Base-by-base conservation (phyloP, 1,140 invertebrate species). In the Melanaphis sacchari region DNA sequence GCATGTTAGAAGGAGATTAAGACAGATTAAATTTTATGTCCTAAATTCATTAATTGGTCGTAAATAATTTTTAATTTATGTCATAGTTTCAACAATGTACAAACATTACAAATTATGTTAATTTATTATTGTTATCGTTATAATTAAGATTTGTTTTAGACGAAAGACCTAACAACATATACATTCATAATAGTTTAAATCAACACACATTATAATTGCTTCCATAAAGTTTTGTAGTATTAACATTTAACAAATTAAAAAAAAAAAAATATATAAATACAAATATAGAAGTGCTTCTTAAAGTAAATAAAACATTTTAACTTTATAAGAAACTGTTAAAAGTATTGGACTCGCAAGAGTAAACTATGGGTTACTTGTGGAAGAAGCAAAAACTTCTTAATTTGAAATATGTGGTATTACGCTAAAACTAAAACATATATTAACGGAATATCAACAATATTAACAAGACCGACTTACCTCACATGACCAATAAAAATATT, bases 141-240 rank as follows among this genome's bases (percentile, higher is more conserved):
- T 49, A 88, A n/a, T 88, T 88, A 88, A 88, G 21, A 49, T 88
- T 88, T 24, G 43, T 46, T 88, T 36, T 49, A 15, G 38, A n/a
- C 26, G 0, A 88, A n/a, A 3, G 5, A 15, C 85, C 85, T n/a
- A n/a, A 88, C 46, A 36, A 49, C 43, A 22, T 49, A 41, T 26
- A 38, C 38, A 26, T 40, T 24, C 22, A 26, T 84, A 84, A 40
- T 84, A 84, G 40, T 84, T 84, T 40, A 84, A 26, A 84, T 40
- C 38, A 26, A 84, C 82, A 40, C 40, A 24, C 81, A 41, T 40
- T 40, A 40, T 40, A 84, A 40, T 84, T 40, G 24, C 7, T 84
- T 40, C 26, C 40, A 41, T 40, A 40, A 40, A 84, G 82, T 84
- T 40, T 84, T 84, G 24, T 41, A 41, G 59, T 15, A 76, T 76